Conservation (phyloP, 2,113 vertebrate genomes). For the Sitta europaea region DNA sequence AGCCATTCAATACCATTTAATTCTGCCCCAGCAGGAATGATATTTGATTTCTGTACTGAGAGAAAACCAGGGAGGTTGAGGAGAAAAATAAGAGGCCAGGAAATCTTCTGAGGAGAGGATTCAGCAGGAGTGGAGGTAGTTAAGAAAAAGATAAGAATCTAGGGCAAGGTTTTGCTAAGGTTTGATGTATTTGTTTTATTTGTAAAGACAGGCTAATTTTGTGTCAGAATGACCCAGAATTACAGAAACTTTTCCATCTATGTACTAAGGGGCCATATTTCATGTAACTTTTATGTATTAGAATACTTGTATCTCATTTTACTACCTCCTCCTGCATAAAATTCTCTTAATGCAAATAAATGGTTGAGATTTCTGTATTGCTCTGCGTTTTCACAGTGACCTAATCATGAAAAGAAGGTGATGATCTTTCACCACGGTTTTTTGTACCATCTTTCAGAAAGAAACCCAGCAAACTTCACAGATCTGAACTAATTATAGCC, state of each 20-base stretch:
- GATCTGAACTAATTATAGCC: background rate
- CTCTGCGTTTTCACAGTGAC: background rate
- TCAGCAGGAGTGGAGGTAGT: background rate
- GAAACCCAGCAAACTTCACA: background rate
- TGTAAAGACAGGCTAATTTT: constrained; percentile 24
- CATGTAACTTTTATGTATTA: background rate
- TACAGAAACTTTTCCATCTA: constrained; percentile 24
- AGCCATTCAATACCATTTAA: background rate
- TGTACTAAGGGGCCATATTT: background rate
- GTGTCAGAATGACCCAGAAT: constrained; percentile 61
- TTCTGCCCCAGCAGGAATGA: background rate
- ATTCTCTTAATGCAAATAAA: background rate
- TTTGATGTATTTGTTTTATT: constrained; percentile 18
- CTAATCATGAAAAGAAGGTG: background rate
- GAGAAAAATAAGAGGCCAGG: background rate
- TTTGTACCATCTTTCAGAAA: background rate
- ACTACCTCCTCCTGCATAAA: background rate
- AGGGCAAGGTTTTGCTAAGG: background rate
- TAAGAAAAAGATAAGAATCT: constrained; percentile 29
- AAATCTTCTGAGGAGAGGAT: background rate
- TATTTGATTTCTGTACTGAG: background rate
- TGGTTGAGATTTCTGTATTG: background rate
- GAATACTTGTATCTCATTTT: background rate
- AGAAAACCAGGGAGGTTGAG: background rate
- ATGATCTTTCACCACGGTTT: background rate